These are phyloP conservation scores for Argopecten irradians DNA, from an alignment of 1,140 invertebrate genomes.

Conservation along the genomic window DNA sequence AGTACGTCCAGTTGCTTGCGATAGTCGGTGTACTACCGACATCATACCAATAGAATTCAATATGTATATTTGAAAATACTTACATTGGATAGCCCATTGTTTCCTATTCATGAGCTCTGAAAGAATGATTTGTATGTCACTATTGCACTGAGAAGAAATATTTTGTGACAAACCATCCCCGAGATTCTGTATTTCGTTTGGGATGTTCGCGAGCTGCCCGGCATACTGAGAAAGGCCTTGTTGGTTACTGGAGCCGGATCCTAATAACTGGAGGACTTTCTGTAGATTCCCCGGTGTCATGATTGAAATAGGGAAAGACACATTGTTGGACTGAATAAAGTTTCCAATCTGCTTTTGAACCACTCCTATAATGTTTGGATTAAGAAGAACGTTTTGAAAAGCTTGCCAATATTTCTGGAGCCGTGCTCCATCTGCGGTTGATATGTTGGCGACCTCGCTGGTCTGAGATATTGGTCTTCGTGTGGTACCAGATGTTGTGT, in stretches of 20 bases:
- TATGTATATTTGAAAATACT: too few relatives aligned
- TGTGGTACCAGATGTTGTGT: neutral
- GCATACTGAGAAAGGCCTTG: neutral
- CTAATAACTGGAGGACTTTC: neutral
- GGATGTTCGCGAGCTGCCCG: too few relatives aligned
- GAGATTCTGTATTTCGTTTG: too few relatives aligned
- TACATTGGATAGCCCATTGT: too few relatives aligned
- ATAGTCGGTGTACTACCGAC: too few relatives aligned
- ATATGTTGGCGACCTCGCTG: neutral
- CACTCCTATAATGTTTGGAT: neutral
- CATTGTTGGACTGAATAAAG: neutral
- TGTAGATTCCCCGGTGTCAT: neutral
- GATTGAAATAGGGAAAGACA: neutral
- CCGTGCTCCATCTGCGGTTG: neutral
- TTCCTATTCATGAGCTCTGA: too few relatives aligned
- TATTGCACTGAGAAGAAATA: too few relatives aligned
- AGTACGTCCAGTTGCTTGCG: too few relatives aligned
- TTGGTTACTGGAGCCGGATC: neutral
- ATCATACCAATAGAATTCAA: too few relatives aligned
- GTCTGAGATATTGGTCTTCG: neutral
- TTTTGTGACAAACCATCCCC: too few relatives aligned
- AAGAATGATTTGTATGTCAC: too few relatives aligned
- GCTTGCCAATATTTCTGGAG: neutral
- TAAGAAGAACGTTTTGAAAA: neutral
- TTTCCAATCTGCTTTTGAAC: too few relatives aligned